Evolutionary conservation across 2,797 vertebrate genomes (phyloP).

Genomic region (Periparus ater): DNA sequence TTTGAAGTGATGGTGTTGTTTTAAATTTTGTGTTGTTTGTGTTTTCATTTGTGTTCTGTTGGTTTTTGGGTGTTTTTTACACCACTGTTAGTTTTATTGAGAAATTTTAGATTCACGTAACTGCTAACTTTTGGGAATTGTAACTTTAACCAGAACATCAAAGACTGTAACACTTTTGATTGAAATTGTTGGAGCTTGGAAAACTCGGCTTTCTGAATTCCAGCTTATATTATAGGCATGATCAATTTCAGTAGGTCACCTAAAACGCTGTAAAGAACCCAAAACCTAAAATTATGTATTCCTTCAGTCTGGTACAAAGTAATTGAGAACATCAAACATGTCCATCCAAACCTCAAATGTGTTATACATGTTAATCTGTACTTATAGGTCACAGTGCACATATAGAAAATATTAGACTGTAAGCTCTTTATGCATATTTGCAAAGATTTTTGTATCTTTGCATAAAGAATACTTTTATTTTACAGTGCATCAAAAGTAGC

Average conservation of each 20-base stretch:
- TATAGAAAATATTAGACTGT: not conserved
- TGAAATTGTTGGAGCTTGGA: not conserved
- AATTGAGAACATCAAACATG: not conserved
- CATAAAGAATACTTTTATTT: constrained; percentile 40
- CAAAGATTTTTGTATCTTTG: constrained; percentile 30
- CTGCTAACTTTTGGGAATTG: not conserved
- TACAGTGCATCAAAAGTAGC: constrained; percentile 30
- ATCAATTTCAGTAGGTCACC: not conserved
- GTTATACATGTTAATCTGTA: not conserved
- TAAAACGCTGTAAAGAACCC: not conserved
- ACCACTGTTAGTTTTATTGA: not conserved
- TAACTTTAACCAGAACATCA: not conserved
- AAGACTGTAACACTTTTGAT: not conserved
- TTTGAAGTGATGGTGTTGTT: not conserved
- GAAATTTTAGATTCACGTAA: not conserved
- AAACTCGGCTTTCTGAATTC: not conserved
- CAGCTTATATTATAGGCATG: not conserved
- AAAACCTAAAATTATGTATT: not conserved
- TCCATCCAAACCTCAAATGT: not conserved
- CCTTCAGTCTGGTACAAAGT: not conserved
- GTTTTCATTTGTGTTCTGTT: not conserved
- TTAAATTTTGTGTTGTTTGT: not conserved
- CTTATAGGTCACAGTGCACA: not conserved
- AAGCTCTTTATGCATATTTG: not conserved
- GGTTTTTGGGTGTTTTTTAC: not conserved